phyloP scores from a whole-genome alignment of 2,888 invertebrate species.

The Plusia festucae region DNA sequence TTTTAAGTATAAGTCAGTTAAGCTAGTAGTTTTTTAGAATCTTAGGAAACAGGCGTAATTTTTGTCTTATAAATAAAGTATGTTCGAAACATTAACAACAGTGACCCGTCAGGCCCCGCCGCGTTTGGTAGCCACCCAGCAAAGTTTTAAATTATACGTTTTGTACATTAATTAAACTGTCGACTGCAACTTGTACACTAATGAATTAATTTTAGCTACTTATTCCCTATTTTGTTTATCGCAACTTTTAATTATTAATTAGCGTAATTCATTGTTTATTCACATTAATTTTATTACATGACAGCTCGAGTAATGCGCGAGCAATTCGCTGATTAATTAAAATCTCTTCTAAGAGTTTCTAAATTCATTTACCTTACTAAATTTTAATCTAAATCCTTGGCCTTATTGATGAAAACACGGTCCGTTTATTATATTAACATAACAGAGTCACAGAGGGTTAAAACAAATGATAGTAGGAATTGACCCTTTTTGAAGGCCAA shows the following conservation, averaged over 20 bases:
- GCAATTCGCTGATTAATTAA: slow-evolving; percentile 10
- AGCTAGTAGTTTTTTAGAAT: background rate
- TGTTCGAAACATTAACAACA: slow-evolving; percentile 60
- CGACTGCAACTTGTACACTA: slow-evolving; percentile 62
- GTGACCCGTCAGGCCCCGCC: slow-evolving; percentile 58
- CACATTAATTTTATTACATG: slow-evolving; percentile 1
- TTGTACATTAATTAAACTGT: slow-evolving; percentile 74
- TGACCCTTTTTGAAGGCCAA: background rate
- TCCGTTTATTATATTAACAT: background rate
- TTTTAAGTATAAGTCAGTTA: too few species aligned
- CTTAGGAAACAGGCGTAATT: slow-evolving; percentile 14
- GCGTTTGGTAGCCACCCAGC: slow-evolving; percentile 60
- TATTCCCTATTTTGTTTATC: slow-evolving; percentile 15
- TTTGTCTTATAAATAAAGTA: slow-evolving; percentile 39
- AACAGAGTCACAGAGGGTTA: background rate
- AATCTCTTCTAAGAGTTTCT: background rate
- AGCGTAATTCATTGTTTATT: slow-evolving; percentile 12
- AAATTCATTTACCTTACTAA: background rate
- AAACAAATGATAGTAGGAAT: background rate
- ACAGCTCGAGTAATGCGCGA: background rate
- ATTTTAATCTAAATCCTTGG: background rate
- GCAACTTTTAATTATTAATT: slow-evolving; percentile 19
- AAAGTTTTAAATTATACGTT: slow-evolving; percentile 69
- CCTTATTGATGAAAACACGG: background rate
- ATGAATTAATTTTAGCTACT: slow-evolving; percentile 43